Percentiles rank a stretch among this genome's conserved stretches.
Conservation (phyloP, 1,140 invertebrate genomes). For the Caligus rogercresseyi region DNA sequence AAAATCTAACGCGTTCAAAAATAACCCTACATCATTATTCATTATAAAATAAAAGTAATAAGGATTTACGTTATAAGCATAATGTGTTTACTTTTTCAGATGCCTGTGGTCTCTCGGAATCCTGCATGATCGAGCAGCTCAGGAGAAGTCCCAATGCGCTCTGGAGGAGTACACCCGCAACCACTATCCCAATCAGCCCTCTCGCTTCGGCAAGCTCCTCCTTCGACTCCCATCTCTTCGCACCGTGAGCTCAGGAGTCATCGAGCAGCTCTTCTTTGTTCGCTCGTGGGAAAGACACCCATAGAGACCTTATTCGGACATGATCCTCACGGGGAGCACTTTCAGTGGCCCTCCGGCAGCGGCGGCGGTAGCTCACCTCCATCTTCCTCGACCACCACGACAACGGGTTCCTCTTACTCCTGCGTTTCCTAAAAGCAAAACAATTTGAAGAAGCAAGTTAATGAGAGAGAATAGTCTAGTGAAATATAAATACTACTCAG, state of each 20-base stretch:
- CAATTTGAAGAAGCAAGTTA: no score
- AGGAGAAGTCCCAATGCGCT: conserved; percentile 41
- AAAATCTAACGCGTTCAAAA: no score
- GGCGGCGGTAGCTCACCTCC: not conserved
- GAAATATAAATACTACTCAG: no score
- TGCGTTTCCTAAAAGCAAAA: no score
- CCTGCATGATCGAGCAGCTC: conserved; percentile 37
- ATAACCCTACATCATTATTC: no score
- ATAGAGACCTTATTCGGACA: conserved; percentile 36
- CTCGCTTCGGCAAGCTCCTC: conserved; percentile 39
- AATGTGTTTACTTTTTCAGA: no score
- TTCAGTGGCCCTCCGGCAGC: not conserved
- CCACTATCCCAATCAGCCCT: conserved; percentile 39
- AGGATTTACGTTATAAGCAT: no score
- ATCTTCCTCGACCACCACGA: not conserved
- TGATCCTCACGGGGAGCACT: conserved; percentile 3
- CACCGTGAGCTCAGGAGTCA: conserved; percentile 37
- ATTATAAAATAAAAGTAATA: no score
- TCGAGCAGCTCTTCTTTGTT: conserved; percentile 41
- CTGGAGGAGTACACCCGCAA: conserved; percentile 40
- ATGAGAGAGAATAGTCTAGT: no score
- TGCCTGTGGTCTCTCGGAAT: conserved; percentile 37
- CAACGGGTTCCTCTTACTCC: not conserved
- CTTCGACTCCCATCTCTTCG: conserved; percentile 38
- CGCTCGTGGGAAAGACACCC: conserved; percentile 38